Evolutionary conservation across 1,140 invertebrate genomes (phyloP), one percentile per base, ranked within the genome.

Genomic region (Oncopeltus fasciatus): DNA sequence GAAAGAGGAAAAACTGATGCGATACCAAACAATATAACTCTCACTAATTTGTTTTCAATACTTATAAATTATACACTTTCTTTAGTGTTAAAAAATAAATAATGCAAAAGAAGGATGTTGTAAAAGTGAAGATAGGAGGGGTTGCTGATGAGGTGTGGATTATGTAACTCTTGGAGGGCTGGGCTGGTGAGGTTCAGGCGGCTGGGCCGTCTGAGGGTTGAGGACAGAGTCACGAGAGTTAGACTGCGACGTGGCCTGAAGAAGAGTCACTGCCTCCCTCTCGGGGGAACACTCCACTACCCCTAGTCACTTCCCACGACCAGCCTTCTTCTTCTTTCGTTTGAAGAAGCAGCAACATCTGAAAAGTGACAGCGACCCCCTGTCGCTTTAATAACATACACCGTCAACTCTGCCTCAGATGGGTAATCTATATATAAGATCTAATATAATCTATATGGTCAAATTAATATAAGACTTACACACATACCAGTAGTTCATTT

Each of bases 311-410:
- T 88, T 88, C 74, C 83, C 82, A 70, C 85, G 81, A 61, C 82
- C 82, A 70, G 82, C 83, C 82, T 94, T 94, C 84, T 94, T 94
- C 88, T 93, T 94, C 85, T 92, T 92, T 74, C 90, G 83, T 76
- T 92, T 91, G 83, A 94, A 94, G 83, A 94, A 94, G 77, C 90
- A 94, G 80, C 92, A 95, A 79, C 90, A 92, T 81, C 91, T 94
- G 83, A 65, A 59, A 21, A 47, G 56, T 21, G 21, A 51, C 21
- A 49, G 24, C 2, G 49, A 2, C 20, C 20, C 18, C 24, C 49
- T 53, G 24, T 53, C 14, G 24, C n/a, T n/a, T 53, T 24, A 53
- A 53, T 53, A 53, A 53, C 49, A 53, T 24, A 53, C 12, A 53
- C 49, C 26, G 49, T 53, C 24, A 26, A 38, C 31, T 38, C 14